Percentiles rank a stretch among this genome's conserved stretches.
phyloP scores from a whole-genome alignment of 2,113 vertebrate species.

The Bothrops jararaca region DNA sequence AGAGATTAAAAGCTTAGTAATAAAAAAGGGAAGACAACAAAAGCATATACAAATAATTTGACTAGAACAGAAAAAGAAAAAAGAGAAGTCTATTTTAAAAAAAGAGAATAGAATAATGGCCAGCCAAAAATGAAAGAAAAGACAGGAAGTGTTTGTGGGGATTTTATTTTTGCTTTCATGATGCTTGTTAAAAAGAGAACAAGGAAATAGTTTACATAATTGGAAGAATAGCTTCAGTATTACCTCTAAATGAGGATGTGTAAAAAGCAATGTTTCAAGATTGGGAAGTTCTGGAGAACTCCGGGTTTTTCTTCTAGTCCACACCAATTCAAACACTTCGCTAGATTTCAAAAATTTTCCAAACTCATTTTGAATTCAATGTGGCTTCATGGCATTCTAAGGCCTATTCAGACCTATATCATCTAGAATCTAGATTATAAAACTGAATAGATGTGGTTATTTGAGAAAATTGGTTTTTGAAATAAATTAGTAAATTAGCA shows the following conservation, averaged over 20 bases:
- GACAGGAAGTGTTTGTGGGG: neutral
- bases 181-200: neutral
- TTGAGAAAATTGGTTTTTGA: neutral
- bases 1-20: neutral
- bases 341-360: neutral
- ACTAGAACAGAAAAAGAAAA: neutral
- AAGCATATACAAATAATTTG: neutral
- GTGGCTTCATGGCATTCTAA: neutral
- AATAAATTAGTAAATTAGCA: neutral
- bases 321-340: neutral
- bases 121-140: constrained; percentile 5
- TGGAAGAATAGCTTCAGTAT: neutral
- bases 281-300: neutral
- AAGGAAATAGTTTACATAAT: neutral
- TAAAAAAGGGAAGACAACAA: neutral
- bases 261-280: neutral
- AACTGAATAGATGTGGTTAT: neutral
- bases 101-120: neutral
- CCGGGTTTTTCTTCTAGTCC: neutral
- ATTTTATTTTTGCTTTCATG: neutral
- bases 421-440: neutral
- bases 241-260: neutral
- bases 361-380: neutral
- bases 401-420: neutral
- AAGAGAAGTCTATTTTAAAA: neutral